phyloP scores from a whole-genome alignment of 2,888 invertebrate genomes.

The Drosophila pullipes region DNA sequence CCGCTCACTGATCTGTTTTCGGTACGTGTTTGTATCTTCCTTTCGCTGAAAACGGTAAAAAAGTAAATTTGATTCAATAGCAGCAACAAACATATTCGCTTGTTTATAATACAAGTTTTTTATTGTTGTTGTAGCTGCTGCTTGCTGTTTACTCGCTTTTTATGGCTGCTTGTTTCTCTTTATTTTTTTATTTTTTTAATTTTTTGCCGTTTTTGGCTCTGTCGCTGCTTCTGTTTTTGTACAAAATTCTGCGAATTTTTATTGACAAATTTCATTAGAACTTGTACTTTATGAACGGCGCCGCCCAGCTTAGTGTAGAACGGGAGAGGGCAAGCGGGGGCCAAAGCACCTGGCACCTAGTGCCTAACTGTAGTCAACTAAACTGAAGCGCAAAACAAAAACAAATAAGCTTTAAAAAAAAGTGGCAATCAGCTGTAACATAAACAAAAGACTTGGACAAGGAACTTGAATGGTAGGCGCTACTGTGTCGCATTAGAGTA shows the following conservation, averaged over 20 bases:
- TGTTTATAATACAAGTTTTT: constrained; percentile 49
- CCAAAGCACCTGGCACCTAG: constrained; percentile 26
- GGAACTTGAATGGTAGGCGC: constrained; percentile 61
- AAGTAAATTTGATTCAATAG: constrained; percentile 82
- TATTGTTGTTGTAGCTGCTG: constrained; percentile 22
- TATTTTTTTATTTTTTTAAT: background rate
- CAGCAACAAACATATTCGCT: constrained; percentile 51
- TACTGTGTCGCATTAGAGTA: constrained; percentile 2
- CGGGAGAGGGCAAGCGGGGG: background rate
- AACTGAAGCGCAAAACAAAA: constrained; percentile 53
- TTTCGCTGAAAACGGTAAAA: constrained; percentile 85
- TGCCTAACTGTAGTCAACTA: constrained; percentile 73
- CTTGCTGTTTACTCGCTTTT: constrained; percentile 50
- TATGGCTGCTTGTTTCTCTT: constrained; percentile 37
- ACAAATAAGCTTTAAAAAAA: constrained; percentile 22
- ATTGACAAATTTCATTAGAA: constrained; percentile 81
- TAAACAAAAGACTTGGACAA: constrained; percentile 78
- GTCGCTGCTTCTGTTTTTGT: constrained; percentile 48
- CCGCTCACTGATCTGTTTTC: constrained; percentile 2
- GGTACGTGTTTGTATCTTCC: constrained; percentile 67
- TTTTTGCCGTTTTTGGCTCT: constrained; percentile 8
- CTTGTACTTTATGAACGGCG: constrained; percentile 57
- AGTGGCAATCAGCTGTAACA: constrained; percentile 51
- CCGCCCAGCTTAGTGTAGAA: constrained; percentile 8
- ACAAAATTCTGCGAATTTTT: constrained; percentile 74